phyloP scores from a whole-genome alignment of 2,888 invertebrate genomes.

The Hermaeophaga mercurialis region DNA sequence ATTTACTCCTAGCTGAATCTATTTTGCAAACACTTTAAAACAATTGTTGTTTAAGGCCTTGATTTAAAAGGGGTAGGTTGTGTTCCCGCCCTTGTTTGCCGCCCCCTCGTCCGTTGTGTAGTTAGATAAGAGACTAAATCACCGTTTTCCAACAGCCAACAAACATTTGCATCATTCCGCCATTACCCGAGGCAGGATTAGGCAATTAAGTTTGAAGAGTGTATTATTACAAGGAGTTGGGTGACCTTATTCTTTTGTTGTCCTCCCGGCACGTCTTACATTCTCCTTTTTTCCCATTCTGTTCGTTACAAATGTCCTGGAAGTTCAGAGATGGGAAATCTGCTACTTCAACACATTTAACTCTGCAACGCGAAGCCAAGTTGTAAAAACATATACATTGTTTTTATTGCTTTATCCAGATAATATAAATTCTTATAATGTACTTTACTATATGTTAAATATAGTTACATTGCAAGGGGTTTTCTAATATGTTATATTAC shows the following conservation, averaged over 20 bases:
- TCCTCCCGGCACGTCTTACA: conserved; percentile 16
- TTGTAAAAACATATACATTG: no score
- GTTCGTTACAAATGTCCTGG: conserved; percentile 11
- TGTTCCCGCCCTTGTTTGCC: neutral
- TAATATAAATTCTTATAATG: no score
- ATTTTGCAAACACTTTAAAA: neutral
- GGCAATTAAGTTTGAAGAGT: conserved; percentile 27
- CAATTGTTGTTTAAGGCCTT: conserved; percentile 1
- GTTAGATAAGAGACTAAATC: conserved; percentile 18
- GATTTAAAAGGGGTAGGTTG: neutral
- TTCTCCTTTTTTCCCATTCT: conserved; percentile 15
- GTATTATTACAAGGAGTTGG: conserved; percentile 23
- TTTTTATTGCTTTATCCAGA: no score
- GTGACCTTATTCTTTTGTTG: conserved; percentile 25
- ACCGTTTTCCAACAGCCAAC: conserved; percentile 21
- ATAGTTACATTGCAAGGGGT: no score
- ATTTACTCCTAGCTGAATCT: no score
- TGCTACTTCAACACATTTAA: neutral
- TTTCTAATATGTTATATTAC: no score
- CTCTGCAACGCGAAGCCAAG: no score
- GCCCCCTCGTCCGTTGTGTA: neutral
- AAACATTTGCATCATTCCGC: conserved; percentile 26
- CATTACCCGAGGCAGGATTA: conserved; percentile 19
- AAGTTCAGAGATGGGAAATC: neutral
- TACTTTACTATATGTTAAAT: no score